Base-by-base conservation (phyloP, 2,888 invertebrate species). In the Griposia aprilina region DNA sequence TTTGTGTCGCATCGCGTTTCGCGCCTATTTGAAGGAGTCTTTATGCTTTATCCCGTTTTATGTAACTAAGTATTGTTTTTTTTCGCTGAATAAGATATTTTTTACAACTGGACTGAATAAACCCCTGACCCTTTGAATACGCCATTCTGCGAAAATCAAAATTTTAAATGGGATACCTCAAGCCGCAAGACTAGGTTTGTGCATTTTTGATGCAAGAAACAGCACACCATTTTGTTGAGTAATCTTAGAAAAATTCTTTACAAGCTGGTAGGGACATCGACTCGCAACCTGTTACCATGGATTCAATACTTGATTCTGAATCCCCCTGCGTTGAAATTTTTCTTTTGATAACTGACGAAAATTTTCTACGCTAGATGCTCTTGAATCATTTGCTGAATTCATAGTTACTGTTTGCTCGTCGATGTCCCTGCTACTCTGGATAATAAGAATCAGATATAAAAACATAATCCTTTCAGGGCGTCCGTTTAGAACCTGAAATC, bases 401-500 rank as follows among this genome's bases (percentile, higher is more conserved):
- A 36, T 36, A 3, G 30, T 36, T 36, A 36, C 30, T 2, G 3
- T 36, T 36, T 36, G 30, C 30, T 1, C 30, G 30, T 36, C 30
- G 30, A 2, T 36, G 30, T 36, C 30, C 30, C 30, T 36, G 30
- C 30, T 36, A 36, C 30, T 3, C 30, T 2, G 30, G 30, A 15
- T 30, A 15, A 26, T 59, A 26, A 75, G 0, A 36, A 10, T 48
- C n/a, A 48, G 11, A 36, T 17, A 11, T 26, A 60, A 55, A 57
- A 66, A 17, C 20, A 8, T 36, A 20, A 65, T 69, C 52, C 30
- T 84, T 83, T 7, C 90, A 97, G 97, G 93, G 93, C 76, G 60
- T 79, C 2, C 86, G 91, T 75, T 59, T 94, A 2, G 2, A 60
- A 23, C 94, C 94, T 2, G 87, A 93, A 30, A 95, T 97, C 57